Percentiles rank a stretch among this genome's conserved stretches.
These are phyloP conservation scores for Tympanoctomys barrerae DNA, from an alignment of 2,797 vertebrate species.

Conservation along the genomic window DNA sequence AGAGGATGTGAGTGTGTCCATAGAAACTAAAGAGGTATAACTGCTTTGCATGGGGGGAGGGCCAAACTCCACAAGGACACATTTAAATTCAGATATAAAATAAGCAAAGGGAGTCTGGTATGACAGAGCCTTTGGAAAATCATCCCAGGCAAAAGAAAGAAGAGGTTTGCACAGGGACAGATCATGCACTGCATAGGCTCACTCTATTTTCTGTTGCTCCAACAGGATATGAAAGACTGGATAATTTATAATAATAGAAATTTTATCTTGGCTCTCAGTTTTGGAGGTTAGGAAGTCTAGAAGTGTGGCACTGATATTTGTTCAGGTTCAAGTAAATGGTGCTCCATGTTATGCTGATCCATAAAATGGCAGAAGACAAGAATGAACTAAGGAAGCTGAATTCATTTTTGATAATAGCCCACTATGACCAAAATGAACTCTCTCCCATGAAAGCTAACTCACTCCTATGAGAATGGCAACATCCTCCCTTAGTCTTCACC, in stretches of 20 bases:
- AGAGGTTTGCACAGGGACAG: neutral
- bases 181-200: too few species aligned
- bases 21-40: accelerated
- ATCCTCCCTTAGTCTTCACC: too few species aligned
- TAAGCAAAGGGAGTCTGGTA: neutral
- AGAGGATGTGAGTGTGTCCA: neutral
- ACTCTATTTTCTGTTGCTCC: neutral
- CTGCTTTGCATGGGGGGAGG: neutral
- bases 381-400: neutral
- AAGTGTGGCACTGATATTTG: neutral
- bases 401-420: neutral
- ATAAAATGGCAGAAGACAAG: too few species aligned
- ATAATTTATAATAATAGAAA: neutral
- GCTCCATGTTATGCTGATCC: too few species aligned
- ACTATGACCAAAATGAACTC: neutral
- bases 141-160: neutral
- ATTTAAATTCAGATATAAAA: neutral
- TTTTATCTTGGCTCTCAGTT: neutral
- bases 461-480: neutral
- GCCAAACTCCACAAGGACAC: neutral
- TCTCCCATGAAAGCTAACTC: neutral
- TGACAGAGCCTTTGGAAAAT: neutral
- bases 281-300: neutral
- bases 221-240: neutral
- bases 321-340: neutral